phyloP scores from a whole-genome alignment of 2,113 vertebrate species.

The Cephalopterus ornatus region DNA sequence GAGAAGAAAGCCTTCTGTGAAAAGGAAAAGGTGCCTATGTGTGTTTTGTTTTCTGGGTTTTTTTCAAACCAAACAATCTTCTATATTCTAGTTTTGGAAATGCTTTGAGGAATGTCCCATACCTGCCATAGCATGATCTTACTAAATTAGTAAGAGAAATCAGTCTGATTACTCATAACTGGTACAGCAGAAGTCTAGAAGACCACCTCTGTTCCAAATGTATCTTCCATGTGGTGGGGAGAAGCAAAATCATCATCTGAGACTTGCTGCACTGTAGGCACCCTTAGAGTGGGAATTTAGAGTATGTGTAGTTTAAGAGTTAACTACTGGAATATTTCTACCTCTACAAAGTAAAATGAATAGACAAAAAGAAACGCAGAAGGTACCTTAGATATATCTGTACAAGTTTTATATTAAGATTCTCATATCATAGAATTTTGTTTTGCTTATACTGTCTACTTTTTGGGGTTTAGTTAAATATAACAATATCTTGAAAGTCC shows the following conservation, averaged over 20 bases:
- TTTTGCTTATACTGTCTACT: not conserved
- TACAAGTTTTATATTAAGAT: not conserved
- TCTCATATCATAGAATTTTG: not conserved
- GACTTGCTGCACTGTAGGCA: not conserved
- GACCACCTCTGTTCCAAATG: not conserved
- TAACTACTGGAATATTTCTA: not conserved
- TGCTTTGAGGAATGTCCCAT: rapidly evolving
- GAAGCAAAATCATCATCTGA: not conserved
- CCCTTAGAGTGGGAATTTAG: not conserved
- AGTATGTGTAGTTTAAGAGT: not conserved
- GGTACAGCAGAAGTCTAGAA: not conserved
- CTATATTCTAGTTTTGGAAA: not conserved
- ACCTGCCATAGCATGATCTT: not conserved
- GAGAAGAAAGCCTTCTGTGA: not conserved
- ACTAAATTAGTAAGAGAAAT: not conserved
- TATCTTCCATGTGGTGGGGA: not conserved
- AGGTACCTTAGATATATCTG: not conserved
- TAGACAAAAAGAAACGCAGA: not conserved
- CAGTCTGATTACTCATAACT: not conserved
- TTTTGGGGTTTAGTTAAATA: not conserved
- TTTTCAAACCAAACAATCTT: not conserved
- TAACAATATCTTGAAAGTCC: not conserved
- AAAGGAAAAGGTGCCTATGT: not conserved
- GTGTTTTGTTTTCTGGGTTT: not conserved
- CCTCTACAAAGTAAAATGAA: not conserved